Conservation (phyloP, 37 sponge, comb jelly and placozoan species). For the Ephydatia muelleri region DNA sequence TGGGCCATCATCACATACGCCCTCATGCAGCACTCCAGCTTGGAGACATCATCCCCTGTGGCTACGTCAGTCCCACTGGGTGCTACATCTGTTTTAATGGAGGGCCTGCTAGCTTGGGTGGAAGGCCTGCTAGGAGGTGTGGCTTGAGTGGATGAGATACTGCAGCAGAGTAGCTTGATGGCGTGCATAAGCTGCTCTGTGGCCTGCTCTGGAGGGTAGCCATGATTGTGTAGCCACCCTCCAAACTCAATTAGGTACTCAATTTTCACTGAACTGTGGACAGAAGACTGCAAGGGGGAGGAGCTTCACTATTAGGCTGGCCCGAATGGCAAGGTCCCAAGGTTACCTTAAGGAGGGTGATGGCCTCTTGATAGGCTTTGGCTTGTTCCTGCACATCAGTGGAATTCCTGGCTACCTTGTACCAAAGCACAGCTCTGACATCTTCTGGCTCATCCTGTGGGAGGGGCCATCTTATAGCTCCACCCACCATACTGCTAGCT, state of each 20-base stretch:
- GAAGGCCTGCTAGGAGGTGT: too few relatives aligned
- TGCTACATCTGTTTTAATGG: neutral
- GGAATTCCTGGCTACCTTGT: constrained; percentile 51
- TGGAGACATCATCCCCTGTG: constrained; percentile 3
- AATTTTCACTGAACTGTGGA: constrained; percentile 43
- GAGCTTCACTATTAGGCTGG: neutral
- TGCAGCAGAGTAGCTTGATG: neutral
- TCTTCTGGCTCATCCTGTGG: constrained; percentile 59
- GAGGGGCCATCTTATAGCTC: neutral
- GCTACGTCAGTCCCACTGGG: neutral
- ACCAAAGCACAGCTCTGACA: constrained; percentile 51
- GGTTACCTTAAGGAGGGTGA: constrained; percentile 49
- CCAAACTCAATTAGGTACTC: constrained; percentile 69
- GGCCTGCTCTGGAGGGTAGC: constrained; percentile 52
- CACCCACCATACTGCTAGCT: neutral
- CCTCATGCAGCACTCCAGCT: constrained; percentile 39
- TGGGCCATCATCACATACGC: constrained; percentile 62
- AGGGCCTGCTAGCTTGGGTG: too few relatives aligned
- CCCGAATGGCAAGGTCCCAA: neutral
- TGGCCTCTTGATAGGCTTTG: constrained; percentile 56
- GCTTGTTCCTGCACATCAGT: constrained; percentile 17
- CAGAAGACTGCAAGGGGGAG: neutral
- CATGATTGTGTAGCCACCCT: constrained; percentile 69
- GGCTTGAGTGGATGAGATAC: neutral
- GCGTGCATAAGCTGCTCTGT: constrained; percentile 61